These are phyloP conservation scores for Cephus cinctus DNA, from an alignment of 1,140 invertebrate genomes.

Conservation along the genomic window DNA sequence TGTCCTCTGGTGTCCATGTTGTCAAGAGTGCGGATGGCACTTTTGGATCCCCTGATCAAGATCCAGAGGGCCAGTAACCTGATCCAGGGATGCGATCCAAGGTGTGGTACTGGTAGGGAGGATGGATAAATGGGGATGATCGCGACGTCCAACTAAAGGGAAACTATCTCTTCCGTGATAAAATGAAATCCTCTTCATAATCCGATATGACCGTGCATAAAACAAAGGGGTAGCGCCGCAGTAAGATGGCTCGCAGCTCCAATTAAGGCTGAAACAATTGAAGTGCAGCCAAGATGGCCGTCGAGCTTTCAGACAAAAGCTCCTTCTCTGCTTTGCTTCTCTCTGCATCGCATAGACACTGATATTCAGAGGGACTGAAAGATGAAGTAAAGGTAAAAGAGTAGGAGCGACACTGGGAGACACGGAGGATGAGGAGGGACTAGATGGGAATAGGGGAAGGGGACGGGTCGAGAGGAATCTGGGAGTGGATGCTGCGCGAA, in stretches of 20 bases:
- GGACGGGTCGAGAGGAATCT: slow-evolving; percentile 13
- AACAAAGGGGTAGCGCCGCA: slow-evolving; percentile 17
- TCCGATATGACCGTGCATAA: slow-evolving; percentile 21
- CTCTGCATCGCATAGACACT: not conserved
- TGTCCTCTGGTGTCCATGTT: too few relatives aligned
- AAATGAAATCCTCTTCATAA: too few relatives aligned
- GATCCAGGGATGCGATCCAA: too few relatives aligned
- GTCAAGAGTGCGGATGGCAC: too few relatives aligned
- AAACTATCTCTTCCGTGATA: too few relatives aligned
- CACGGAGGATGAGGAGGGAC: slow-evolving; percentile 1
- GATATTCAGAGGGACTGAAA: not conserved
- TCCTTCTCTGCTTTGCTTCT: slow-evolving; percentile 13
- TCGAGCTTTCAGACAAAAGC: slow-evolving; percentile 30
- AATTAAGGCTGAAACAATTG: slow-evolving; percentile 45
- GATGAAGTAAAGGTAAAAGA: slow-evolving; percentile 10
- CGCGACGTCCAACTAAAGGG: too few relatives aligned
- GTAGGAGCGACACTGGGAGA: slow-evolving; percentile 12
- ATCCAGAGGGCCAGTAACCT: too few relatives aligned
- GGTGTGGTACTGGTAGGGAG: too few relatives aligned
- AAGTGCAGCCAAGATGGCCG: slow-evolving; percentile 39
- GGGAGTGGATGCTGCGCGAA: slow-evolving; percentile 8
- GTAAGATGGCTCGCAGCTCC: slow-evolving; percentile 28
- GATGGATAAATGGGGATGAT: too few relatives aligned
- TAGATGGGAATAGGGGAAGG: not conserved
- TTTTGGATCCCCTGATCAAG: too few relatives aligned